Base-by-base conservation (phyloP, 2,113 vertebrate species). In the Plecotus auritus region DNA sequence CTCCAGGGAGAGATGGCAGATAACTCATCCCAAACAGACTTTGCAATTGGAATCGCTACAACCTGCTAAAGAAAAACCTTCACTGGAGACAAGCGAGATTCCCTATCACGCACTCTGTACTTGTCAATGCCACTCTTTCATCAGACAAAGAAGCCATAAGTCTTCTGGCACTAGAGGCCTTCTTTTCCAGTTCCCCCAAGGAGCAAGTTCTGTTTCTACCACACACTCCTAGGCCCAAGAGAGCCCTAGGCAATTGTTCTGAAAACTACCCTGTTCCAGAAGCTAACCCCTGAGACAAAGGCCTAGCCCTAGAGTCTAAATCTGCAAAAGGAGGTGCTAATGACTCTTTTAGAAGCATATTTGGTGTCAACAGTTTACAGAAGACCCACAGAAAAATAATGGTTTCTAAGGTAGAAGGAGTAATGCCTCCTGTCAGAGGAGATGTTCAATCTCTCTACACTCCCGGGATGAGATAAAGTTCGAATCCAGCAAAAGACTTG, bases 401-500 rank as follows among this genome's bases (percentile, higher is more conserved):
- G 30, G 66, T 88, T 95, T 90, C 45, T 97, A 61, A 93, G 93
- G 37, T 64, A 40, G 20, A 35, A 64, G 96, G 20, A 88, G n/a
- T 72, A 94, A 56, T 40, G 77, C 3, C 85, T 47, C 8, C 28
- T 13, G 18, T 61, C 54, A 97, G 86, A 96, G 95, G 97, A 97
- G 96, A 96, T 95, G 98, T 88, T 96, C 69, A 85, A 97, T 98
- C 97, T 98, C 98, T 98, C 93, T 95, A 91, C 54, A 81, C 98
- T 96, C 97, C 93, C 91, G 93, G 89, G 97, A 97, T 88, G 88
- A 76, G 97, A 98, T 98, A 94, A 97, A 98, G 98, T 97, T 94
- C 97, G 97, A 98, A 97, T 93, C 96, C 95, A 95, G 49, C 98
- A 98, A 98, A 99, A 97, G 97, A 93, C 91, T 97, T 98, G 96